Base-by-base conservation (phyloP, 1,140 invertebrate genomes). In the Drosophila fuyamai region DNA sequence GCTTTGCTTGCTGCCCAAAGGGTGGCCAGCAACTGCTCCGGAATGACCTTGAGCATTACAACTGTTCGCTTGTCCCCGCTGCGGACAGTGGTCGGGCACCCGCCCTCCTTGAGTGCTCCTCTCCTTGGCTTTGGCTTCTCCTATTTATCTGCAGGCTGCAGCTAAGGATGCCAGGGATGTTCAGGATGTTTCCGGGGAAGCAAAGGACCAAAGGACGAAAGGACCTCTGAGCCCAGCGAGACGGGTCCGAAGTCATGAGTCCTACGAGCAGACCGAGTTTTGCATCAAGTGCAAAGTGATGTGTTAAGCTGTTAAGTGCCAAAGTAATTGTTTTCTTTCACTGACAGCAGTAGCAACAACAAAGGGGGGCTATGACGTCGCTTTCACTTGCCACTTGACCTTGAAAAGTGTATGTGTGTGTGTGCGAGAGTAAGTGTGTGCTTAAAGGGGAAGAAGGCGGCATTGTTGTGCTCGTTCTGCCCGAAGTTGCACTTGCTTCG, bases 301-400 rank as follows among this genome's bases (percentile, higher is more conserved):
- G 85, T 82, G 86, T 90, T 90, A 86, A 90, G 81, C 76, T 90
- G 88, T 81, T 91, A 91, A 91, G 89, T 91, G 88, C 74, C 88
- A 84, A 84, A 91, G 80, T 88, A 89, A 91, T 88, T 91, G 88
- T 91, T 91, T 91, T 91, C 89, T 88, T 91, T 91, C 88, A 82
- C 59, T 53, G 71, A 48, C 71, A 71, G 59, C 61, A 70, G 27
- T 35, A 48, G 38, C 77, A 72, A 38, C 53, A 62, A 67, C 61
- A 62, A 43, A 27, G 27, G 47, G 32, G 23, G 44, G 9, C 13
- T 7, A 57, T 72, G 79, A 67, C 83, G 63, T 76, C 76, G 74
- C 81, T 85, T 85, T 88, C 83, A 79, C 79, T 86, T 88, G 83
- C 67, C 81, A 80, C 80, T 89, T 89, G 84, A 90, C 84, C 82